Conservation (phyloP, 2,888 invertebrate genomes). For the Eurytoma adleriae region DNA sequence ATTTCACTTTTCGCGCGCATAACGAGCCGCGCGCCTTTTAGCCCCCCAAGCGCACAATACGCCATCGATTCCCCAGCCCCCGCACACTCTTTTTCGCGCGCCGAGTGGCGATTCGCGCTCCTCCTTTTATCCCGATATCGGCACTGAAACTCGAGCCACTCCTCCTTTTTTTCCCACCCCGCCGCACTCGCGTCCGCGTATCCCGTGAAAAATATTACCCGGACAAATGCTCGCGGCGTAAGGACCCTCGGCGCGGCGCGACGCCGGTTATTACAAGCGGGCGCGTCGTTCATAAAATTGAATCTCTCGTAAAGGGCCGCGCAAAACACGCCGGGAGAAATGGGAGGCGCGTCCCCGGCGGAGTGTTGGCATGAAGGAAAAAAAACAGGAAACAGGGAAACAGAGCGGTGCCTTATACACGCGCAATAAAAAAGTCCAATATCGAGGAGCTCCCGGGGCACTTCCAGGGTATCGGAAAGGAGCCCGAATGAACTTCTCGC, state of each 20-base stretch:
- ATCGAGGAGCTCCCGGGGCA: slow-evolving; percentile 52
- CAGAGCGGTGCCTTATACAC: background rate
- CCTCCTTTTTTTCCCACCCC: no score
- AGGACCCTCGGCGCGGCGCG: background rate
- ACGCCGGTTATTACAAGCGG: slow-evolving; percentile 11
- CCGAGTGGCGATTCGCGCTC: background rate
- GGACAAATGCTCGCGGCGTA: background rate
- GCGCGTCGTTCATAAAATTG: slow-evolving; percentile 28
- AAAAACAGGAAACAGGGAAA: background rate
- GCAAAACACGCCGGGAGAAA: background rate
- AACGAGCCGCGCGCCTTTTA: slow-evolving; percentile 19
- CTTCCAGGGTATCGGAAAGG: slow-evolving; percentile 54
- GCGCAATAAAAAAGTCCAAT: slow-evolving; percentile 63
- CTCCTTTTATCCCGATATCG: no score
- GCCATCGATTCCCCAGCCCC: slow-evolving; percentile 30
- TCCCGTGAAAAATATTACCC: background rate
- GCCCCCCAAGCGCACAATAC: slow-evolving; percentile 13
- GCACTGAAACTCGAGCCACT: no score
- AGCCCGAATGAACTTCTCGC: slow-evolving; percentile 55
- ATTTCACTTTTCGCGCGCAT: background rate
- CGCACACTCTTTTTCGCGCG: background rate
- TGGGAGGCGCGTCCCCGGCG: background rate
- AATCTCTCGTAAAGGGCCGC: slow-evolving; percentile 1
- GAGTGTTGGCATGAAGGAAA: background rate
- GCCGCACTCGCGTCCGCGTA: background rate